phyloP scores from a whole-genome alignment of 2,888 invertebrate genomes.

The Amblyjoppa fuscipennis region DNA sequence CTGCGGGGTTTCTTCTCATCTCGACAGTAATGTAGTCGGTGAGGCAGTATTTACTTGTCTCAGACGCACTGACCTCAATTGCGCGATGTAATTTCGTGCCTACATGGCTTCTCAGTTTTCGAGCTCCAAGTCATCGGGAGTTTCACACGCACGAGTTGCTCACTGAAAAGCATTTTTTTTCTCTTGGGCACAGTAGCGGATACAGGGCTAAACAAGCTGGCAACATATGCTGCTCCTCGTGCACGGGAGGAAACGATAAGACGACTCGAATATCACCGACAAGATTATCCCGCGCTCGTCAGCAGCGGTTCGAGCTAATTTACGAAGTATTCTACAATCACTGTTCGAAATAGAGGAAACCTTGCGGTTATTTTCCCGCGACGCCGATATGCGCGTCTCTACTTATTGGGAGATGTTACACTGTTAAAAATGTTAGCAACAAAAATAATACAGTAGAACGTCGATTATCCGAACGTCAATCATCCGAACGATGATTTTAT shows the following conservation, averaged over 20 bases:
- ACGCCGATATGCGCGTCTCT: not conserved
- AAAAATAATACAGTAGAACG: too few relatives aligned
- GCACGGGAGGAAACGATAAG: slow-evolving; percentile 7
- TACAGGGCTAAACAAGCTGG: not conserved
- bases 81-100: not conserved
- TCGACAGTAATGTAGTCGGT: not conserved
- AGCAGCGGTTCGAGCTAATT: not conserved
- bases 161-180: not conserved
- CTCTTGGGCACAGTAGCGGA: not conserved
- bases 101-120: slow-evolving; percentile 2
- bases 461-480: too few relatives aligned
- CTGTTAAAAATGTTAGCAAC: too few relatives aligned
- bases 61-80: slow-evolving; percentile 7
- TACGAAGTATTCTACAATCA: not conserved
- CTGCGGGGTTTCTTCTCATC: slow-evolving; percentile 31
- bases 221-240: not conserved
- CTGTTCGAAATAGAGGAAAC: not conserved
- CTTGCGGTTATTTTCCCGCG: not conserved
- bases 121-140: not conserved
- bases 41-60: slow-evolving; percentile 12
- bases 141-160: not conserved
- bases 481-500: too few relatives aligned
- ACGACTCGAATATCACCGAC: not conserved
- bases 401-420: not conserved
- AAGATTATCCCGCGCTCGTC: not conserved